A percentile compares a stretch with the other conserved stretches of the same genome.
Evolutionary conservation across 2,797 vertebrate genomes (phyloP).

Genomic region (Hafferia zeledoni): DNA sequence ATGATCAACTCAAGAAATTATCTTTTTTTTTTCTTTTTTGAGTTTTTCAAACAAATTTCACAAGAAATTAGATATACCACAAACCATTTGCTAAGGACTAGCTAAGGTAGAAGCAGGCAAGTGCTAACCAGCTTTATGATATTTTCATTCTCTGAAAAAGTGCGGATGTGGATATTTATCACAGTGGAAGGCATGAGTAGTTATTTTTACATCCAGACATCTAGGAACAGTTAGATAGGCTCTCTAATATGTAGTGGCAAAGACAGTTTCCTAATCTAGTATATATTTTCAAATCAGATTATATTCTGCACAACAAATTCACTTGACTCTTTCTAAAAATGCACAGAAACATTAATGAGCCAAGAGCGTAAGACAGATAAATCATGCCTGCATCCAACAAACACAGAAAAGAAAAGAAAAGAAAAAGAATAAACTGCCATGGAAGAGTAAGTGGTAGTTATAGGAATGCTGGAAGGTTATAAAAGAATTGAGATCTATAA

Average conservation of each 20-base stretch:
- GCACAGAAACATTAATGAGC: not conserved
- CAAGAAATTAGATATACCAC: not conserved
- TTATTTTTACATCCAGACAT: not conserved
- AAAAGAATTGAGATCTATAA: not conserved
- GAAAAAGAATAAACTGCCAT: not conserved
- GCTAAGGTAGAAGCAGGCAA: not conserved
- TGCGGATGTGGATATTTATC: not conserved
- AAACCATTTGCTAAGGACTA: not conserved
- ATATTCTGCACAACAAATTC: not conserved
- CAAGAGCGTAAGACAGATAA: not conserved
- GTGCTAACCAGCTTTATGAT: not conserved
- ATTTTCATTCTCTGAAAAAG: not conserved
- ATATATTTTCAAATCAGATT: not conserved
- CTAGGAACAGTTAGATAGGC: not conserved
- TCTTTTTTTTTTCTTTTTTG: not conserved
- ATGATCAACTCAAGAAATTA: not conserved
- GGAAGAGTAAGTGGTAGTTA: not conserved
- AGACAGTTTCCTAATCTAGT: not conserved
- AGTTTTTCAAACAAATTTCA: not conserved
- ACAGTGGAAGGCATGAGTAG: not conserved
- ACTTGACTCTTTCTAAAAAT: not conserved
- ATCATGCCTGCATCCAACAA: not conserved
- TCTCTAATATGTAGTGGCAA: not conserved
- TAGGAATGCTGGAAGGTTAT: not conserved
- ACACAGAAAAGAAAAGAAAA: not conserved